Percentiles rank a stretch among this genome's conserved stretches.
These are phyloP conservation scores for Azorinus chamasolen DNA, from an alignment of 2,888 invertebrate species.

Conservation along the genomic window DNA sequence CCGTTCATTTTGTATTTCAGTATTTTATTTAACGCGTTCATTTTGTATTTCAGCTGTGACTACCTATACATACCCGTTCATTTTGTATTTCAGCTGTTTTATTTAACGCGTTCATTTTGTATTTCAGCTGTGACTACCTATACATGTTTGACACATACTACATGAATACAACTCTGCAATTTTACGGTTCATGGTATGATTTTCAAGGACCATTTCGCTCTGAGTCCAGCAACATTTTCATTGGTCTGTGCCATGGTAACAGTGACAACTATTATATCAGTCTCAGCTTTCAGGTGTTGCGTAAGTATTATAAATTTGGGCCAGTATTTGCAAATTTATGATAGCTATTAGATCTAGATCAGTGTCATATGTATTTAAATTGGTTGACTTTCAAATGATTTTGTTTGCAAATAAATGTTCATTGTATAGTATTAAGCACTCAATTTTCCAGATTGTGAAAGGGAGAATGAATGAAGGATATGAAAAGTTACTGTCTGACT, in stretches of 20 bases:
- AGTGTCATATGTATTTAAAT: too few species aligned
- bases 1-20: too few species aligned
- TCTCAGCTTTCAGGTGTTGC: conserved; percentile 16
- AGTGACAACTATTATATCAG: conserved; percentile 23
- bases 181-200: conserved; percentile 18
- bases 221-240: conserved; percentile 62
- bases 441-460: too few species aligned
- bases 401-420: too few species aligned
- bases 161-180: conserved; percentile 59
- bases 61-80: conserved; percentile 69
- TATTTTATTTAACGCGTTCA: too few species aligned
- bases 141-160: conserved; percentile 72
- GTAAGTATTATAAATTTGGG: conserved; percentile 32
- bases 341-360: too few species aligned
- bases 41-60: conserved; percentile 65
- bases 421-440: too few species aligned
- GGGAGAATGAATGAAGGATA: too few species aligned
- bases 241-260: conserved; percentile 55
- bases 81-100: too few species aligned
- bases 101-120: background rate
- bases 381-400: too few species aligned
- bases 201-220: conserved; percentile 44
- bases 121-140: conserved; percentile 71
- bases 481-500: too few species aligned
- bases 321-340: too few species aligned